Conservation (phyloP, 2,797 vertebrate genomes). For the Chelidonichthys spinosus region DNA sequence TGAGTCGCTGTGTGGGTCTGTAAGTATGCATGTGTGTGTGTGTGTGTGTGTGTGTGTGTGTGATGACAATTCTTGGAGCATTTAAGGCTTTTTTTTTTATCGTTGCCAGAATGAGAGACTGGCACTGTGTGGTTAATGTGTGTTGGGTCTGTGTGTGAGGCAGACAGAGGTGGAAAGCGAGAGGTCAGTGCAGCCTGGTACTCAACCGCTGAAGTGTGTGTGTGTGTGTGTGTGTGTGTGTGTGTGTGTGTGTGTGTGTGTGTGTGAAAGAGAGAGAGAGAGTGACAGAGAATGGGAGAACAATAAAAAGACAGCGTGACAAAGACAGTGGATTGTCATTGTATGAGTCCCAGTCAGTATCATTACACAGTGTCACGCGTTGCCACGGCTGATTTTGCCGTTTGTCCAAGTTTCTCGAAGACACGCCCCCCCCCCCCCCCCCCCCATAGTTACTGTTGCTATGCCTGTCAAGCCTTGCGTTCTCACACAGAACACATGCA, state of each 20-base stretch:
- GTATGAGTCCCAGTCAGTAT: constrained; percentile 14
- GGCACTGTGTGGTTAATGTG: constrained; percentile 60
- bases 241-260: neutral
- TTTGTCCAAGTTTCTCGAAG: constrained; percentile 18
- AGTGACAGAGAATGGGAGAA: constrained; percentile 17
- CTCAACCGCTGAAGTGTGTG: constrained; percentile 52
- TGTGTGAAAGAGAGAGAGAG: neutral
- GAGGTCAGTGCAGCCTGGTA: constrained; percentile 73
- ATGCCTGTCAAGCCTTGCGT: neutral
- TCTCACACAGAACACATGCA: constrained; percentile 3
- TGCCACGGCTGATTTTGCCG: constrained; percentile 26
- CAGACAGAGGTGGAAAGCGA: constrained; percentile 55
- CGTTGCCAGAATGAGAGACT: constrained; percentile 55
- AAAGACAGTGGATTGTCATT: constrained; percentile 33
- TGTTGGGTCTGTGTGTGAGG: constrained; percentile 44
- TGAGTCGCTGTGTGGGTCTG: constrained; percentile 9
- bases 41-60: constrained; percentile 5
- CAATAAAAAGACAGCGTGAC: constrained; percentile 37
- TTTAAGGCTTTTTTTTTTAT: constrained; percentile 68
- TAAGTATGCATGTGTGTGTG: neutral
- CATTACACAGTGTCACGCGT: constrained; percentile 24
- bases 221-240: constrained; percentile 6
- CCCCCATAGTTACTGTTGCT: neutral
- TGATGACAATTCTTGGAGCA: constrained; percentile 36
- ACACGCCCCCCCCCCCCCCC: neutral